Evolutionary conservation across 1,140 invertebrate species (phyloP), one percentile per base, ranked within the genome.

Genomic region (Cyclargus thomasi): DNA sequence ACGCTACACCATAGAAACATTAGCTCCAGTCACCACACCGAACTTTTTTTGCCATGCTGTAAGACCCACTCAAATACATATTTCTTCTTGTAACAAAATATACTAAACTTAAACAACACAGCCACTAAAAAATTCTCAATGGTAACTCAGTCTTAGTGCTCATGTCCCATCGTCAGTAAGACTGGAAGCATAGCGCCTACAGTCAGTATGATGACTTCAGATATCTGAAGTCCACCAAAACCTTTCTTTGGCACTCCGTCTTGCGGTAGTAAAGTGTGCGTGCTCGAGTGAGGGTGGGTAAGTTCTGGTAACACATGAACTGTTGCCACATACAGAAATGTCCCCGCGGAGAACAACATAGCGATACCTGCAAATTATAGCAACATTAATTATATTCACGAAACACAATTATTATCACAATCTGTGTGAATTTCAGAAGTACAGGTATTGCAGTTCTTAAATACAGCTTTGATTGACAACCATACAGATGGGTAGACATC

Each of bases 301-400:
- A 99, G 90, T 91, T 99, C 98, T 0, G 99, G 98, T 57, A 99
- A 86, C 2, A 99, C 98, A 89, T 99, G 99, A 1, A 99, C 98
- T 1, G 99, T 99, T 0, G 99, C 97, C 6, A 99, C 99, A 83
- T 99, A 99, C 7, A 99, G 91, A 91, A 99, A 99, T 59, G 99
- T 99, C 1, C 99, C 99, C 1, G 97, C 99, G 72, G 97, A 99
- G 87, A 99, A 99, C 18, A 99, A 90, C 97, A 99, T 99, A 16
- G 98, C 97, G 55, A 99, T 94, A 57, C 97, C 98, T 85, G 95
- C 29, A 29, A 16, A 86, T 87, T 39, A 47, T 29, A 39, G 53
- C 4, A 29, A 29, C 29, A 29, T 29, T 29, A 29, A 29, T 2
- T n/a, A n/a, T n/a, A n/a, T n/a, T n/a, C n/a, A n/a, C n/a, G n/a